A percentile compares a stretch with the other conserved stretches of the same genome.
These are phyloP conservation scores for Scaptodrosophila lebanonensis DNA, from an alignment of 1,140 invertebrate species.

Conservation along the genomic window DNA sequence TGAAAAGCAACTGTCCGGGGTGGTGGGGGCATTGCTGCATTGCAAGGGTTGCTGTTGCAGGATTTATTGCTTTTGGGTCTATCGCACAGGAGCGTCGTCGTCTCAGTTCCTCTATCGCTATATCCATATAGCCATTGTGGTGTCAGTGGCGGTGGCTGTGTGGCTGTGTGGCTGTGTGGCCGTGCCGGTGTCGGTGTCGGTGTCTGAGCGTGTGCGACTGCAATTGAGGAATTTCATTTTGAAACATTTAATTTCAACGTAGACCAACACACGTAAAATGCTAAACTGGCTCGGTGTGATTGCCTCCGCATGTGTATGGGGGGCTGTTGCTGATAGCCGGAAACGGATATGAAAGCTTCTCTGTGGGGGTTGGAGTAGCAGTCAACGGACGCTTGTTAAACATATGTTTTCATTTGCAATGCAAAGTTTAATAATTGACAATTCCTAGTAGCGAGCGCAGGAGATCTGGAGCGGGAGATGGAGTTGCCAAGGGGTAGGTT, in stretches of 20 bases:
- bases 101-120: no score
- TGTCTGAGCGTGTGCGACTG: conserved; percentile 63
- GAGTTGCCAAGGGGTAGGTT: conserved; percentile 2
- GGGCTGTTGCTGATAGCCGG: conserved; percentile 55
- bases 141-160: background rate
- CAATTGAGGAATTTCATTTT: conserved; percentile 75
- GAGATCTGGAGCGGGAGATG: background rate
- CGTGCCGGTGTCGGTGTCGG: conserved; percentile 16
- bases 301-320: background rate
- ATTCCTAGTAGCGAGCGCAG: conserved; percentile 10
- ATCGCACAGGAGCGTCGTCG: no score
- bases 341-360: conserved; percentile 63
- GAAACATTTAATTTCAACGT: conserved; percentile 69
- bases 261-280: conserved; percentile 35
- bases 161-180: no score
- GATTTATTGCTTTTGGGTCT: conserved; percentile 73
- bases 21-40: background rate
- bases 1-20: conserved; percentile 56
- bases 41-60: conserved; percentile 54
- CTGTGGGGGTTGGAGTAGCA: background rate
- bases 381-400: conserved; percentile 50
- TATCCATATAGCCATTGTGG: background rate
- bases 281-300: conserved; percentile 40
- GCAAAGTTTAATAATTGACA: conserved; percentile 74
- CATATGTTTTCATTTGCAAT: conserved; percentile 75